Evolutionary conservation across 2,888 invertebrate species (phyloP).

Genomic region (Parasteatoda lunata): DNA sequence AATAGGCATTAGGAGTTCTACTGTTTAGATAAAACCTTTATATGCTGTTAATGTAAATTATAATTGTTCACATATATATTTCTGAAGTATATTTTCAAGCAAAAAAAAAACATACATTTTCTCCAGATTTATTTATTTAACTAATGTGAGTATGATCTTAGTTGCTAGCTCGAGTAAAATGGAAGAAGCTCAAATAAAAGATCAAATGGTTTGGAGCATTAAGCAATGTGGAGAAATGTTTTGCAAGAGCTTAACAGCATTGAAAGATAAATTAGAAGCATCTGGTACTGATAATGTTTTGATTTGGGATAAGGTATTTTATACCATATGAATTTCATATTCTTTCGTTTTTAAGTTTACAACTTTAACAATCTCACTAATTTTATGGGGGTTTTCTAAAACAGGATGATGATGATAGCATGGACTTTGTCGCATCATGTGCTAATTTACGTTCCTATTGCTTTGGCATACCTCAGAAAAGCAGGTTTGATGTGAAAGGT

Average conservation of each 20-base stretch:
- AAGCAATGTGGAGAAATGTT: slow-evolving; percentile 85
- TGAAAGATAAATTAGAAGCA: slow-evolving; percentile 75
- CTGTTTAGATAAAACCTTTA: too few species aligned
- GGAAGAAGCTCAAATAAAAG: slow-evolving; percentile 77
- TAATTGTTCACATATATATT: too few species aligned
- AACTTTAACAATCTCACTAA: background rate
- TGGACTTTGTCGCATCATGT: slow-evolving; percentile 97
- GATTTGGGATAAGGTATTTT: slow-evolving; percentile 89
- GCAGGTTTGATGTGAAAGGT: slow-evolving; percentile 96
- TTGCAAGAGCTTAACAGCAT: slow-evolving; percentile 79
- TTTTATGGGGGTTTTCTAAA: too few species aligned
- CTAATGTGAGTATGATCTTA: background rate
- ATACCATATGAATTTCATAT: background rate
- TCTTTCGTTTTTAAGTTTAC: background rate
- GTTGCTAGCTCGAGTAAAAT: slow-evolving; percentile 74
- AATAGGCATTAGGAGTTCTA: too few species aligned
- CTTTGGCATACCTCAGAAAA: slow-evolving; percentile 90
- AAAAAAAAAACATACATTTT: too few species aligned
- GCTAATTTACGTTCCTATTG: slow-evolving; percentile 93
- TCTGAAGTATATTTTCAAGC: too few species aligned
- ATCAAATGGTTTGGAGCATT: slow-evolving; percentile 87
- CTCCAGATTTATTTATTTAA: too few species aligned
- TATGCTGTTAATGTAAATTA: too few species aligned
- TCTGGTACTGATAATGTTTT: slow-evolving; percentile 76
- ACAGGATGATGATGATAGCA: slow-evolving; percentile 87